These are phyloP conservation scores for Notolepis coatsorum DNA, from an alignment of 2,797 vertebrate genomes.

Conservation along the genomic window DNA sequence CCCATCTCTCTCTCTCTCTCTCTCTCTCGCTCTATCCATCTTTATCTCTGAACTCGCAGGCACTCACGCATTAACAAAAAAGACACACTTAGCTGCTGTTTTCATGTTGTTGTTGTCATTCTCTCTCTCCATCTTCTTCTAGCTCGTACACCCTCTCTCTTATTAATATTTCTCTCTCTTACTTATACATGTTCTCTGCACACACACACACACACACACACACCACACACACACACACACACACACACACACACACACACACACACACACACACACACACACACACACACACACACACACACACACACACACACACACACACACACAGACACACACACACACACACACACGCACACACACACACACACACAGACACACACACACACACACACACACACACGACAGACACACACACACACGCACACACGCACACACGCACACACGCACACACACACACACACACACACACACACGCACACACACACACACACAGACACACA, in stretches of 20 bases:
- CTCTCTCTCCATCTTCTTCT: too few relatives aligned
- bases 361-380: neutral
- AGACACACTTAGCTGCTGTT: too few relatives aligned
- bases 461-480: neutral
- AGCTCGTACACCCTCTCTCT: too few relatives aligned
- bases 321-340: neutral
- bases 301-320: neutral
- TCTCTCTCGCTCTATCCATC: too few relatives aligned
- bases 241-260: neutral
- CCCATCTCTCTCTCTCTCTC: too few relatives aligned
- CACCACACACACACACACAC: too few relatives aligned
- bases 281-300: conserved; percentile 5
- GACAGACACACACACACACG: neutral
- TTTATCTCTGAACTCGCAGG: too few relatives aligned
- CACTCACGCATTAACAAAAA: too few relatives aligned
- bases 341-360: neutral
- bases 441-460: neutral
- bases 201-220: too few relatives aligned
- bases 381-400: neutral
- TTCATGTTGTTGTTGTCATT: too few relatives aligned
- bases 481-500: neutral
- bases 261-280: conserved; percentile 8
- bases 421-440: conserved; percentile 3
- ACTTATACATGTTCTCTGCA: neutral
- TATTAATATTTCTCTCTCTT: neutral